These are phyloP conservation scores for Carollia perspicillata DNA, from an alignment of 2,113 vertebrate genomes.

Conservation along the genomic window DNA sequence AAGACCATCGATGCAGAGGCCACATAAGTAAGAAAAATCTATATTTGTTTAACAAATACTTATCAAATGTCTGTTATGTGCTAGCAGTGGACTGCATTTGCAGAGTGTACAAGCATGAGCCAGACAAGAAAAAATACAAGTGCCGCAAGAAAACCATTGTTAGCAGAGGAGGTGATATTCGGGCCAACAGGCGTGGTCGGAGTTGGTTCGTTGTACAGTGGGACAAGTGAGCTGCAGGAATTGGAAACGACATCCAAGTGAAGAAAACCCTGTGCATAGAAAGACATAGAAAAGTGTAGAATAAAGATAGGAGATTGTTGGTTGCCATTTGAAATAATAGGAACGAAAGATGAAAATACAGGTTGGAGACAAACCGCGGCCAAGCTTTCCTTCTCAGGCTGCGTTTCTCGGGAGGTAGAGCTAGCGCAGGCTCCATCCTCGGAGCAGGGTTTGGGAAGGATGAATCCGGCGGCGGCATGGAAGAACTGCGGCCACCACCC, in stretches of 20 bases:
- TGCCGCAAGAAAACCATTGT: background rate
- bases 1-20: background rate
- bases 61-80: background rate
- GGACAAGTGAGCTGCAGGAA: background rate
- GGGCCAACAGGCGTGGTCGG: background rate
- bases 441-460: background rate
- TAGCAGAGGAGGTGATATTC: background rate
- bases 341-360: background rate
- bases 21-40: background rate
- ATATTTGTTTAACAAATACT: background rate
- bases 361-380: background rate
- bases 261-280: background rate
- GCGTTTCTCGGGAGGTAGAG: background rate
- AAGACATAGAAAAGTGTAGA: background rate
- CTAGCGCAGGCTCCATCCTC: background rate
- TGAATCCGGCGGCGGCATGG: background rate
- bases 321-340: constrained; percentile 5
- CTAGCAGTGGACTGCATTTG: background rate
- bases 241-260: background rate
- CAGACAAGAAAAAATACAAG: background rate
- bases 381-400: background rate
- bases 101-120: background rate
- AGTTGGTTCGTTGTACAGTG: background rate
- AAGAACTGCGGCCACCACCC: background rate
- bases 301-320: background rate